Evolutionary conservation across 2,113 vertebrate genomes (phyloP).

Genomic region (Megaceryle maxima): DNA sequence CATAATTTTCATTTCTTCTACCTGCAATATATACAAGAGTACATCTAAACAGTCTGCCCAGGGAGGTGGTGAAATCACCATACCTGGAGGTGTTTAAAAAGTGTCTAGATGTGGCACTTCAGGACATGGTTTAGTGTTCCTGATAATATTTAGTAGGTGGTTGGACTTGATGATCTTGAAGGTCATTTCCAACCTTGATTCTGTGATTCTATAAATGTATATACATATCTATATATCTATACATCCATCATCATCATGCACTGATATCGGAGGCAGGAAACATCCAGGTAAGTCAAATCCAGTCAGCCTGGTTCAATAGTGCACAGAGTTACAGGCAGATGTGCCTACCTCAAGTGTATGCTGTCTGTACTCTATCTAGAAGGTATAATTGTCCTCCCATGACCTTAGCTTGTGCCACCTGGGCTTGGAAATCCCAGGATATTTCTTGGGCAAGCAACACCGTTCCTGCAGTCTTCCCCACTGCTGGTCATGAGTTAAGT

Average conservation of each 20-base stretch:
- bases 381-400: not conserved
- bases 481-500: not conserved
- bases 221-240: no score
- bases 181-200: no score
- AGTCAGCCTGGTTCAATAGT: not conserved
- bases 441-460: fast-evolving
- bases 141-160: no score
- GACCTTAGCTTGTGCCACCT: not conserved
- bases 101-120: no score
- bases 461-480: fast-evolving
- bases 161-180: no score
- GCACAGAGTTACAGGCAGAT: not conserved
- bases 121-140: no score
- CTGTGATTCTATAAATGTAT: not conserved
- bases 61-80: no score
- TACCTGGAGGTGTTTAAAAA: no score
- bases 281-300: not conserved
- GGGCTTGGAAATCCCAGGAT: not conserved
- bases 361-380: not conserved
- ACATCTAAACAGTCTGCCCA: no score
- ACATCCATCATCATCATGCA: not conserved
- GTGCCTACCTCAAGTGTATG: not conserved
- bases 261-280: not conserved
- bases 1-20: not conserved
- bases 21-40: not conserved